Percentiles rank a stretch among this genome's conserved stretches.
Evolutionary conservation across 2,888 invertebrate species (phyloP).

Genomic region (Lobophora halterata): DNA sequence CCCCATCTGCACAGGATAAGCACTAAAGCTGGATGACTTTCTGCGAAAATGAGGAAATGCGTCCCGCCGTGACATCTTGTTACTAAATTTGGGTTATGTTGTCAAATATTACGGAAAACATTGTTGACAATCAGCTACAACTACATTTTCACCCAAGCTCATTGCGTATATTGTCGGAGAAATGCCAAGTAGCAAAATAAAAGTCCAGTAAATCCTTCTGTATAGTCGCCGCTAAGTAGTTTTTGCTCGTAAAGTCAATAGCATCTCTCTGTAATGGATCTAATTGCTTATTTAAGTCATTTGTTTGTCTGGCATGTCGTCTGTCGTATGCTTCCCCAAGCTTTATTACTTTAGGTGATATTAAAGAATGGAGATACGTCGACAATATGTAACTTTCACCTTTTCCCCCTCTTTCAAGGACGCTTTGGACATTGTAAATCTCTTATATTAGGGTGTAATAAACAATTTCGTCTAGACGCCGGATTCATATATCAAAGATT

Average conservation of each 20-base stretch:
- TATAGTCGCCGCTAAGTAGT: slow-evolving; percentile 24
- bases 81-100: slow-evolving; percentile 19
- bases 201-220: slow-evolving; percentile 13
- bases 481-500: slow-evolving; percentile 42
- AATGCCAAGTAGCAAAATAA: slow-evolving; percentile 18
- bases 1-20: slow-evolving; percentile 42
- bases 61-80: slow-evolving; percentile 20
- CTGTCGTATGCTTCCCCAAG: slow-evolving; percentile 35
- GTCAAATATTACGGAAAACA: slow-evolving; percentile 17
- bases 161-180: slow-evolving; percentile 1
- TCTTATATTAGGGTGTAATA: slow-evolving; percentile 45
- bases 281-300: slow-evolving; percentile 44
- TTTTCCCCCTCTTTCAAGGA: slow-evolving; percentile 40
- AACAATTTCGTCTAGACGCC: slow-evolving; percentile 54
- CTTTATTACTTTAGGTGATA: slow-evolving; percentile 41
- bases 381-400: slow-evolving; percentile 49
- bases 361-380: slow-evolving; percentile 37
- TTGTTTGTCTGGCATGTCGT: slow-evolving; percentile 35
- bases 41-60: slow-evolving; percentile 30
- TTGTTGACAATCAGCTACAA: slow-evolving; percentile 1
- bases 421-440: slow-evolving; percentile 40
- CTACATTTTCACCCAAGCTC: neutral
- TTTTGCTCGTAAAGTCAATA: slow-evolving; percentile 28
- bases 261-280: slow-evolving; percentile 20
- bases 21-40: slow-evolving; percentile 36